phyloP scores from a whole-genome alignment of 2,113 vertebrate species.

The Chitala chitala region DNA sequence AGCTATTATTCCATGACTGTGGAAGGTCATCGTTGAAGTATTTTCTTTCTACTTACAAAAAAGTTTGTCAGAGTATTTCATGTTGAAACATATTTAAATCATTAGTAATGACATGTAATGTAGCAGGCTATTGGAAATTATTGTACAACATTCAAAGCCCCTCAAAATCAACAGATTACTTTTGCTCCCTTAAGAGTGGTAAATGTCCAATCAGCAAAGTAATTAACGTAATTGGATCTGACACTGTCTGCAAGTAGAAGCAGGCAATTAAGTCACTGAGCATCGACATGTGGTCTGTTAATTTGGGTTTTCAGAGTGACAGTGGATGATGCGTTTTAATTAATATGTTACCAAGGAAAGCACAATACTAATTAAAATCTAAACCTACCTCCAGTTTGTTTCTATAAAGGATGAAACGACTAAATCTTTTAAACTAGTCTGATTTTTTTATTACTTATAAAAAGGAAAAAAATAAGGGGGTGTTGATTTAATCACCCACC shows the following conservation, averaged over 20 bases:
- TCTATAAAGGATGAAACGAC: no score
- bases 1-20: no score
- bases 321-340: slow-evolving; percentile 5
- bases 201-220: slow-evolving; percentile 30
- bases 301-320: background rate
- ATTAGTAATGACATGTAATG: background rate
- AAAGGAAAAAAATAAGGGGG: no score
- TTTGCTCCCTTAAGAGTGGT: slow-evolving; percentile 31
- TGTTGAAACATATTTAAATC: no score
- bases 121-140: background rate
- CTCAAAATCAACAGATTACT: slow-evolving; percentile 29
- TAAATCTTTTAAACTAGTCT: no score
- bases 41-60: no score
- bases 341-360: slow-evolving; percentile 10
- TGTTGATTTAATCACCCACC: no score
- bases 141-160: background rate
- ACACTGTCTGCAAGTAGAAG: slow-evolving; percentile 34
- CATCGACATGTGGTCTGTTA: slow-evolving; percentile 31
- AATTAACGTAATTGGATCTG: slow-evolving; percentile 46
- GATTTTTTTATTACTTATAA: no score
- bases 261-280: slow-evolving; percentile 10
- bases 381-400: no score
- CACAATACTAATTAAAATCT: slow-evolving; percentile 12
- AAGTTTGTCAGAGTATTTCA: no score
- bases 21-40: no score